These are phyloP conservation scores for Girardinichthys multiradiatus DNA, from an alignment of 2,113 vertebrate species.

Conservation along the genomic window DNA sequence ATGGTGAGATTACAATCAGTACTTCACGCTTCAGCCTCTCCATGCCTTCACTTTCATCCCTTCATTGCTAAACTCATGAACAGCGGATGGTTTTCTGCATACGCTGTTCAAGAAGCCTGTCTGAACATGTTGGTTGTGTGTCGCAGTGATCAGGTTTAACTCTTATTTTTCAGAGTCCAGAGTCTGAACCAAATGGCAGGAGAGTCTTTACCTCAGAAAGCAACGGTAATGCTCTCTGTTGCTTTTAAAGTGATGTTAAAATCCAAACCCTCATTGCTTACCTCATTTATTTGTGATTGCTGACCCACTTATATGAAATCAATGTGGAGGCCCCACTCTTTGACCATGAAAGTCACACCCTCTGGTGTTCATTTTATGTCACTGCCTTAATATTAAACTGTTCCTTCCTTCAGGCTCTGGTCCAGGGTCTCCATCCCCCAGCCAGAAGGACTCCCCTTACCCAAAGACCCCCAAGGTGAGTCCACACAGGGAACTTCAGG, in stretches of 20 bases:
- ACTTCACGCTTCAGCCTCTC: not conserved
- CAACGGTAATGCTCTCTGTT: conserved; percentile 66
- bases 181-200: conserved; percentile 61
- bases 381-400: not conserved
- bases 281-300: no score
- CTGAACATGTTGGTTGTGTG: not conserved
- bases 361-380: conserved; percentile 34
- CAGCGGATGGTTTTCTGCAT: not conserved
- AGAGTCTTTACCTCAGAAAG: conserved; percentile 64
- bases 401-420: conserved; percentile 33
- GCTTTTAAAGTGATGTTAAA: not conserved
- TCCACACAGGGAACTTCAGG: not conserved
- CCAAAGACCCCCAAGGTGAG: conserved; percentile 69
- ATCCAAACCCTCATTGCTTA: not conserved
- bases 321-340: not conserved
- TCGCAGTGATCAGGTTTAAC: not conserved
- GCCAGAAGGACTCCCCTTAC: conserved; percentile 64
- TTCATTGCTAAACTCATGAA: not conserved
- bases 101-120: accelerated
- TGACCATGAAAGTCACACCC: conserved; percentile 28
- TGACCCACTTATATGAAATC: no score
- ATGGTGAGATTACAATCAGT: conserved; percentile 53
- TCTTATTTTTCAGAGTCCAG: conserved; percentile 51
- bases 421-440: conserved; percentile 23
- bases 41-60: not conserved